These are phyloP conservation scores for Parasteatoda lunata DNA, from an alignment of 2,888 invertebrate species.

Conservation along the genomic window DNA sequence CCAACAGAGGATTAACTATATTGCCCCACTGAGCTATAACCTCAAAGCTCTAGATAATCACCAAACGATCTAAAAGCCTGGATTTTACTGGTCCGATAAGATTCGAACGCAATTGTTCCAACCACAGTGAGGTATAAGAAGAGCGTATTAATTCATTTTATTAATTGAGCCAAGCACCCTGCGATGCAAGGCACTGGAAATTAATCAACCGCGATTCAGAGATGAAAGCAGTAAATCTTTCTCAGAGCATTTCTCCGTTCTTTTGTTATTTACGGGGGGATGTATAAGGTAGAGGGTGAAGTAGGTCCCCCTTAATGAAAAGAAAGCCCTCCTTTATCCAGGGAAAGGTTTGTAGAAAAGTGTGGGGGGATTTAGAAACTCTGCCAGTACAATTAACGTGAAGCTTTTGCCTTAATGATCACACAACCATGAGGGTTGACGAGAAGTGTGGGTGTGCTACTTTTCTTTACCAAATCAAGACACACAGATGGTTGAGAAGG, in stretches of 20 bases:
- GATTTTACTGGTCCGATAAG: conserved; percentile 25
- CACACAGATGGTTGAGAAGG: conserved; percentile 20
- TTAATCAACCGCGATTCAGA: conserved; percentile 66
- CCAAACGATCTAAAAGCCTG: conserved; percentile 24
- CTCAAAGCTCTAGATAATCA: conserved; percentile 7
- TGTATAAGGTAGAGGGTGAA: neutral
- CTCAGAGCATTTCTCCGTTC: conserved; percentile 42
- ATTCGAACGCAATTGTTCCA: conserved; percentile 36
- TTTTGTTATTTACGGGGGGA: conserved; percentile 50
- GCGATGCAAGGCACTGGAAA: conserved; percentile 45
- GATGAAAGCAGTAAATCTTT: conserved; percentile 61
- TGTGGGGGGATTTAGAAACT: conserved; percentile 54
- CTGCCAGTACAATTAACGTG: conserved; percentile 58
- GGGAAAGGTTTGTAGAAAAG: conserved; percentile 45
- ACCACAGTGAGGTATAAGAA: conserved; percentile 53
- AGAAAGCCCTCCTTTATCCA: conserved; percentile 59
- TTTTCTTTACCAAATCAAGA: conserved; percentile 27
- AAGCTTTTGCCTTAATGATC: conserved; percentile 57
- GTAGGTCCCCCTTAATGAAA: conserved; percentile 55
- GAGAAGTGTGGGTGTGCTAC: conserved; percentile 33
- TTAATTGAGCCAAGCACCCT: conserved; percentile 59
- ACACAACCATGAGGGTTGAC: conserved; percentile 37
- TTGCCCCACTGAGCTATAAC: no score
- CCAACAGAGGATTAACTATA: no score
- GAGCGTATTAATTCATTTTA: conserved; percentile 67